Base-by-base conservation (phyloP, 2,888 invertebrate species). In the Gastrophysa polygoni region DNA sequence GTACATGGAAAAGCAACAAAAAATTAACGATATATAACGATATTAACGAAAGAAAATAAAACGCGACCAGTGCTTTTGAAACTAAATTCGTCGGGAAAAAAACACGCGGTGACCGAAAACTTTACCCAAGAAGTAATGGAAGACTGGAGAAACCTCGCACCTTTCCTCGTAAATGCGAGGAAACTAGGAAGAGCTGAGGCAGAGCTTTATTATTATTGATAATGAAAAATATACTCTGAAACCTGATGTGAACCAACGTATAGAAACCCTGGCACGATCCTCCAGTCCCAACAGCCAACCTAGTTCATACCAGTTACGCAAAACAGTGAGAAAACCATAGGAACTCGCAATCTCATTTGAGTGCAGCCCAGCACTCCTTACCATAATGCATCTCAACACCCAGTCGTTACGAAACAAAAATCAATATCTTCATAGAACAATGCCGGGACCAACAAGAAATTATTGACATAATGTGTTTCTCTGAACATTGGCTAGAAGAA, bases 341-440 rank as follows among this genome's bases (percentile, higher is more conserved):
- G 49, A 49, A 49, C 14, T 28, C 24, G 28, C 24, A 3, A 2
- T 49, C 49, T 49, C 49, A 49, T 49, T 16, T n/a, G 10, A 28
- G 14, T 49, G 49, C 14, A 49, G 49, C 28, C 28, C 28, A 49
- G 1, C 24, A 10, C 49, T 17, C 49, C 2, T 49, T 14, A 49
- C 49, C 49, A 24, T 49, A 24, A 49, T 49, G 49, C 49, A 49
- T 24, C 49, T 49, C 24, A 49, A 49, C 49, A 49, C 49, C 2
- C 49, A 49, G 49, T 49, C 49, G 49, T 49, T 24, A n/a, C 49
- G 28, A 28, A 49, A 16, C 49, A 49, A 49, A 49, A 49, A 49
- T 49, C 3, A 49, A 49, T 49, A 49, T 49, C 1, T 49, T 49
- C 14, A 49, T 49, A 20, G 49, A 24, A 2, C 49, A 49, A 49